Evolutionary conservation across 2,888 invertebrate species (phyloP), one percentile per base, ranked within the genome.

Genomic region (Euzetes globulus): DNA sequence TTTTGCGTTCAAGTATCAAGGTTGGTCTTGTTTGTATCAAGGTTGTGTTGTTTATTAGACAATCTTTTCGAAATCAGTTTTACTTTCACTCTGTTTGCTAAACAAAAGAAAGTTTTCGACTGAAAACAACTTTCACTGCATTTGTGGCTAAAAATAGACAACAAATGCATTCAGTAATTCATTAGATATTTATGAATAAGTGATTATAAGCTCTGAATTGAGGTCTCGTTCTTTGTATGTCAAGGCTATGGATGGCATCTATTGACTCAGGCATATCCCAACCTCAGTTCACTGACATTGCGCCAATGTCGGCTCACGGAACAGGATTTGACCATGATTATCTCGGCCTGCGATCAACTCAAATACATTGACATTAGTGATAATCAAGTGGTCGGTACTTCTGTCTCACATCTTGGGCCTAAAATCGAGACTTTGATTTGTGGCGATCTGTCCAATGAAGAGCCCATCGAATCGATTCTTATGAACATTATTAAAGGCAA

Each of bases 201-300:
- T 33, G 33, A 33, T 33, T 33, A 6, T 9, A 41, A 41, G 41
- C 41, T 13, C 13, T 41, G 5, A 41, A 41, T 9, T 41, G 41
- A 41, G 41, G 41, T 41, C 13, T 11, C 13, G 11, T 41, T 41
- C 41, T 11, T 41, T 41, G 41, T 41, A 55, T 55, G 55, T 60
- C 33, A 25, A 71, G 74, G 71, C 71, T 74, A 74, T 60, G 74
- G 74, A 25, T 74, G 74, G 74, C 50, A 63, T 41, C 52, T 74
- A 11, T 29, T 74, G 33, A 58, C 27, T 55, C 60, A 52, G 33
- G 47, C 74, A 9, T 74, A 71, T 22, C 74, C 71, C 17, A 55
- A 52, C n/a, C 45, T 74, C 3, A 71, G 25, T 19, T 70, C 74
- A 41, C 33, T 74, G n/a, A 74, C 74, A 11, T 47, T 74, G n/a